Conservation (phyloP, 2,888 invertebrate species). For the Amphipoea lucens region DNA sequence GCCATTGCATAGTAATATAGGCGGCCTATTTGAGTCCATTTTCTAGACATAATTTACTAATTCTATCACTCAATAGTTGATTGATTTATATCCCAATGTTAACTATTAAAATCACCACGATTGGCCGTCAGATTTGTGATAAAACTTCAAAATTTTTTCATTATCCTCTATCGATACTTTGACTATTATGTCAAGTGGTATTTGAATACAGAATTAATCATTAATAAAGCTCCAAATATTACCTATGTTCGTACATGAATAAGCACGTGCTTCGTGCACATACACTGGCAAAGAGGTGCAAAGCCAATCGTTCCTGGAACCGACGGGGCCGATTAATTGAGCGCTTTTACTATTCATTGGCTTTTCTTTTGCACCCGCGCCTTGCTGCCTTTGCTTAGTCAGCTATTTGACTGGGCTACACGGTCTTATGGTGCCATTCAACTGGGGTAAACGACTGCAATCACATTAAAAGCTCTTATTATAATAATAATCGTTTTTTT, state of each 20-base stretch:
- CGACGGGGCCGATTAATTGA: slow-evolving; percentile 56
- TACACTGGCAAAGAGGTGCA: slow-evolving; percentile 16
- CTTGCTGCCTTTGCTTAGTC: slow-evolving; percentile 29
- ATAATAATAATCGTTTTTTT: too few relatives aligned
- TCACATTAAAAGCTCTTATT: background rate
- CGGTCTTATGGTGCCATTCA: slow-evolving; percentile 17
- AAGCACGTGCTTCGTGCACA: background rate
- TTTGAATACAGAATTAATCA: background rate
- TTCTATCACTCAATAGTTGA: background rate
- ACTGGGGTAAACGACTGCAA: slow-evolving; percentile 1
- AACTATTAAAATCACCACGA: background rate
- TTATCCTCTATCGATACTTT: background rate
- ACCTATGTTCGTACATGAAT: slow-evolving; percentile 11
- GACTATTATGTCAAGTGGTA: background rate
- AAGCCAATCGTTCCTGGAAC: slow-evolving; percentile 40
- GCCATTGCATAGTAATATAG: background rate
- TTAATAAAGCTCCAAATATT: background rate
- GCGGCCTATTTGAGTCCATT: background rate
- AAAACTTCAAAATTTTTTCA: background rate
- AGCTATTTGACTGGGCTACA: slow-evolving; percentile 15
- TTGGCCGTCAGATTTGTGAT: too few relatives aligned
- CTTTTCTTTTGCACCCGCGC: slow-evolving; percentile 40
- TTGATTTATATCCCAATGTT: background rate
- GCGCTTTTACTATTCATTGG: slow-evolving; percentile 58
- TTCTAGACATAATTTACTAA: too few relatives aligned